A percentile compares a stretch with the other conserved stretches of the same genome.
These are phyloP conservation scores for Rhogogaster chlorosoma DNA, from an alignment of 2,888 invertebrate species.

Conservation along the genomic window DNA sequence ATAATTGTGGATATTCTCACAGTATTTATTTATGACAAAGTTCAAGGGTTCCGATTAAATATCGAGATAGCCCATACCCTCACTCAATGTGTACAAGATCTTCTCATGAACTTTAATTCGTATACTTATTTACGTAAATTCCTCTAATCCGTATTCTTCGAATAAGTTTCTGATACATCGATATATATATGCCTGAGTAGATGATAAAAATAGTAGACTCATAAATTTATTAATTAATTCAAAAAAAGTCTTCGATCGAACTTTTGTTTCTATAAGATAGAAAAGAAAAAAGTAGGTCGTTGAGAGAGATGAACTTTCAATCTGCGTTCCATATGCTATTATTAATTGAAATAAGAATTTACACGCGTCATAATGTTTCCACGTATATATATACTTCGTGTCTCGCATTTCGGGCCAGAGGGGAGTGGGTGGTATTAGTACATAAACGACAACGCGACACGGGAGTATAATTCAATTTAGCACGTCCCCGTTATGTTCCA, in stretches of 20 bases:
- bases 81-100: neutral
- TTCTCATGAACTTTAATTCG: neutral
- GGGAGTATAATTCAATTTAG: constrained; percentile 18
- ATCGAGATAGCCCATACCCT: neutral
- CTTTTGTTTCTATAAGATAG: neutral
- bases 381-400: neutral
- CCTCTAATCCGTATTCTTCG: neutral
- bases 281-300: neutral
- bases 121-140: neutral
- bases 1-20: neutral
- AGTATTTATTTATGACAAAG: neutral
- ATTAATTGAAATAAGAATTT: neutral
- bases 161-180: neutral
- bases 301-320: neutral
- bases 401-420: neutral
- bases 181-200: no score
- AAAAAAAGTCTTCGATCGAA: neutral
- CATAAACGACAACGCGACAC: neutral
- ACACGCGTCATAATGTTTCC: neutral
- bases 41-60: constrained; percentile 26
- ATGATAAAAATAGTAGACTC: neutral
- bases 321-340: neutral
- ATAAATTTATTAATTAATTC: neutral
- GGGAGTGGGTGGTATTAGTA: neutral
- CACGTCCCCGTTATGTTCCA: constrained; percentile 9